Evolutionary conservation across 2,797 vertebrate species (phyloP), one percentile per base, ranked within the genome.

Genomic region (Diplodus sargus): DNA sequence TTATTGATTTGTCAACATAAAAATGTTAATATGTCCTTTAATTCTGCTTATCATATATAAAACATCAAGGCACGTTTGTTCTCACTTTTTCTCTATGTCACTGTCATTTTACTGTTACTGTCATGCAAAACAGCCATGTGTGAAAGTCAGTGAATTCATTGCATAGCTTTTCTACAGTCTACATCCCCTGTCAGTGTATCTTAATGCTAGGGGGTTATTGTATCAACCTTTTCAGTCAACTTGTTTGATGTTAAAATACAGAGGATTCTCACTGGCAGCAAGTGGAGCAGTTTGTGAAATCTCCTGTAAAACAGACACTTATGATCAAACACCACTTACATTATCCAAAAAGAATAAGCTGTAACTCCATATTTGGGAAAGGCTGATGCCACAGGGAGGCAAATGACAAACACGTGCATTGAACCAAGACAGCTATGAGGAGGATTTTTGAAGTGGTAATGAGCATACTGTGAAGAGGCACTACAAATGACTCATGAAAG

Each of bases 401-500:
- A 71, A 57, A 61, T 76, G 57, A 42, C 23, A 3, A 60, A 53
- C 30, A 39, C n/a, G 22, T 63, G 43, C 39, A 22, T 18, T 48
- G 61, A 51, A 54, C 51, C 23, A 28, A 48, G 25, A 20, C 20
- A 28, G 5, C 48, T n/a, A 56, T 53, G 28, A 48, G 49, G 54
- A 42, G 23, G n/a, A 65, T 59, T 34, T 59, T n/a, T 39, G 18
- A 59, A 60, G 58, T 14, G 7, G 51, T 52, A 56, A 28, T 73
- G 53, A 57, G 18, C 45, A 56, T 58, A 49, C 39, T 71, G 39
- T 42, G n/a, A 39, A 30, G 3, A 4, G 22, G 53, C 10, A 16
- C 43, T 34, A 17, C 23, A 43, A 43, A 71, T 69, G 78, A 57
- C 23, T 72, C 28, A 28, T 22, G n/a, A 15, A 65, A 51, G 20